Conservation (phyloP, 2,113 vertebrate genomes). For the Crotalus viridis region DNA sequence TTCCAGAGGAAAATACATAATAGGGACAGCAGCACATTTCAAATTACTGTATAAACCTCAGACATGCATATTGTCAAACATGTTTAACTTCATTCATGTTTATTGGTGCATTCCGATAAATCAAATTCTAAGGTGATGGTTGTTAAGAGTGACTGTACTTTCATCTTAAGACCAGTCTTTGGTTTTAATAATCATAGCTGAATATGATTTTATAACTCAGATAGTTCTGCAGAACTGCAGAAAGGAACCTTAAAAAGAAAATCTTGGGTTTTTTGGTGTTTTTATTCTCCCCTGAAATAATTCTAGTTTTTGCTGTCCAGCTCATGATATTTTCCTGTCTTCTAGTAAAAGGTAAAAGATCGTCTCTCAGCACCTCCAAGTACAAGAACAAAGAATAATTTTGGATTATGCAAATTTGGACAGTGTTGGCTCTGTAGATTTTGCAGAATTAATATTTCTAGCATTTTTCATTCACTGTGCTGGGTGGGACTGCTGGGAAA, state of each 20-base stretch:
- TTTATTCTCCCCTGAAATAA: constrained; percentile 25
- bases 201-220: constrained; percentile 45
- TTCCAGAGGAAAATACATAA: background rate
- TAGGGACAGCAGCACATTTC: constrained; percentile 4
- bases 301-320: constrained; percentile 6
- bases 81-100: constrained; percentile 59
- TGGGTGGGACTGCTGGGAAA: background rate
- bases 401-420: background rate
- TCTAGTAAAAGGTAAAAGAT: background rate
- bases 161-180: constrained; percentile 49
- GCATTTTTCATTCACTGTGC: background rate
- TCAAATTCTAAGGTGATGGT: constrained; percentile 56
- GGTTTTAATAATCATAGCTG: constrained; percentile 43
- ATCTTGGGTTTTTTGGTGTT: rapidly evolving
- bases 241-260: background rate
- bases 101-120: constrained; percentile 55
- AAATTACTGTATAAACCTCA: constrained; percentile 32
- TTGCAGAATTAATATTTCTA: background rate
- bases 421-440: background rate
- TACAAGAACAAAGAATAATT: background rate
- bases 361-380: background rate
- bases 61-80: constrained; percentile 33
- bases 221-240: constrained; percentile 12
- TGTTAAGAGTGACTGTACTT: constrained; percentile 52
- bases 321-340: background rate